Conservation (phyloP, 2,113 vertebrate genomes). For the Ceyx cyanopectus region DNA sequence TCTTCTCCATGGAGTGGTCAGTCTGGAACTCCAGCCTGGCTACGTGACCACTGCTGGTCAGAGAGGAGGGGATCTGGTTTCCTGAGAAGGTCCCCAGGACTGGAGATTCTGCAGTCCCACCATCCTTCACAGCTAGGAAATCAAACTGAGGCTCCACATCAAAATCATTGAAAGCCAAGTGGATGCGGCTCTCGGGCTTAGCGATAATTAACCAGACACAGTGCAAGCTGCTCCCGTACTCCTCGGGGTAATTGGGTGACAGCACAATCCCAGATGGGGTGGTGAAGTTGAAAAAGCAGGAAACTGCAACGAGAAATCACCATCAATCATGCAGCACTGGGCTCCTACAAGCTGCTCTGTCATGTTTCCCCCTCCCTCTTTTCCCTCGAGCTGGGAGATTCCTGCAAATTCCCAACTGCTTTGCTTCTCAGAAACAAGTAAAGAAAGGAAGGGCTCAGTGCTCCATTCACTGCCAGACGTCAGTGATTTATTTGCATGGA, state of each 20-base stretch:
- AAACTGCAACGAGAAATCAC: conserved; percentile 82
- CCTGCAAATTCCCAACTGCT: neutral
- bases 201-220: conserved; percentile 98
- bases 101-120: conserved; percentile 90
- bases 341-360: neutral
- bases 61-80: conserved; percentile 90
- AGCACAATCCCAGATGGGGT: conserved; percentile 92
- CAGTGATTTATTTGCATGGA: neutral
- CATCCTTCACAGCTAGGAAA: conserved; percentile 96
- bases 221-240: conserved; percentile 97
- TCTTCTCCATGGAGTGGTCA: conserved; percentile 96
- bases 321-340: neutral
- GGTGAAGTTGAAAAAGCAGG: conserved; percentile 99
- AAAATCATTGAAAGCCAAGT: conserved; percentile 98
- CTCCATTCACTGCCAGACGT: neutral
- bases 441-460: conserved; percentile 10
- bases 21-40: conserved; percentile 96
- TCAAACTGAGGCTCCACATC: conserved; percentile 99
- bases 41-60: conserved; percentile 95
- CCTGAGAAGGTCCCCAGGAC: conserved; percentile 96
- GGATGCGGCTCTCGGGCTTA: conserved; percentile 93
- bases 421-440: neutral
- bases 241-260: conserved; percentile 97
- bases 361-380: neutral
- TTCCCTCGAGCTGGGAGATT: neutral